Base-by-base conservation (phyloP, 2,888 invertebrate genomes). In the Acleris holmiana region DNA sequence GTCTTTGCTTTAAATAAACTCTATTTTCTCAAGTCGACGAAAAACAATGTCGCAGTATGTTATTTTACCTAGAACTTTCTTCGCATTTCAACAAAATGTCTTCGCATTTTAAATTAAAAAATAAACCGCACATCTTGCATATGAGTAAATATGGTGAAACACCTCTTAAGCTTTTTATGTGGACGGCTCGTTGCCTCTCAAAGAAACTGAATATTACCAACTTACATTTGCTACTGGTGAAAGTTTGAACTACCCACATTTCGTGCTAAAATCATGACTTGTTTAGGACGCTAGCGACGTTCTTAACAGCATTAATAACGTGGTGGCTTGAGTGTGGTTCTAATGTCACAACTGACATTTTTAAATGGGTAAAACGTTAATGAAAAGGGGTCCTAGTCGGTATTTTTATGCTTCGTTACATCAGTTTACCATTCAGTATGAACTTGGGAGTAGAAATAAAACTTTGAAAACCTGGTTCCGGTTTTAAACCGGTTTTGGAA, bases 301-400 rank as follows among this genome's bases (percentile, higher is more conserved):
- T 2, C 4, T 8, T 40, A 21, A 53, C 23, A 18, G 48, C 7
- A 47, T 25, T 17, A 6, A 13, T 47, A 63, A 63, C 47, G 58
- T 64, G 44, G 51, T 47, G 15, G 35, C 35, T 53, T 4, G 7
- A 49, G n/a, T 6, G 17, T 8, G 1, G 15, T 23, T 44, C 44
- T 19, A 23, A 17, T 55, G 55, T 44, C 55, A 41, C 40, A 10
- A 21, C 55, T 23, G 23, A 44, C 55, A 55, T 54, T 48, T 64
- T 54, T 65, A 65, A 64, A 65, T 64, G 64, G 64, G 54, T 64
- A 54, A 58, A 64, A 58, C 53, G 40, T 15, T 59, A 59, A 59
- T 64, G 64, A 59, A 64, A 64, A 59, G 64, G 58, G 58, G 64
- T 64, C 64, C 59, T 53, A 59, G 58, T 54, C 48, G 64, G 58